Evolutionary conservation across 30 jellyfish, hydroid and myxozoan genomes (phyloP), one percentile per base, ranked within the genome.

Genomic region (Hydractinia symbiolongicarpus): DNA sequence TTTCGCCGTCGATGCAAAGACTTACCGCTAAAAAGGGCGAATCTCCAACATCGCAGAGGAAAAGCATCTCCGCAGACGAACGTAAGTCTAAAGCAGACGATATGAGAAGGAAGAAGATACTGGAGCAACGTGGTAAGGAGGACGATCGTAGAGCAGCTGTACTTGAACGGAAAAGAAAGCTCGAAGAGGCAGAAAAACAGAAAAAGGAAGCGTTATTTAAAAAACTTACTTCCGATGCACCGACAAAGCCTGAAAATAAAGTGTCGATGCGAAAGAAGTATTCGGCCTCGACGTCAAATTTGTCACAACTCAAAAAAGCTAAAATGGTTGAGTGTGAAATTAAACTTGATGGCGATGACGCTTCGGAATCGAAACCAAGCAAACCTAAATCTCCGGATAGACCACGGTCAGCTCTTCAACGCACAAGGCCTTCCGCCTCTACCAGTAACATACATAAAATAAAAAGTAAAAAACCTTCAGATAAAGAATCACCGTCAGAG

Each of bases 121-220:
- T 6, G 15, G 85, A 77, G 15, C 73, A 64, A 5, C 72, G 79
- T 5, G 67, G 21, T 19, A 62, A 79, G 53, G 87, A 79, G 50
- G 87, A 79, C 30, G 87, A 79, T 5, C 52, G 66, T 9, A 62
- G 87, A 30, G 87, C 87, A 15, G 87, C 87, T 5, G 87, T 79
- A 16, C 55, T 79, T 30, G 72, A 79, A 79, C 20, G 87, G 54
- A 79, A 79, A 79, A 79, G 53, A 83, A 79, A 66, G 67, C 55
- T 79, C n/a, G 87, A 79, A 21, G 87, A 79, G 21, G 87, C 15
- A 9, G 81, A 79, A 30, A 62, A 44, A 13, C 61, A 66, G 53
- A 60, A 68, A 53, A 79, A 79, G 64, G 87, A 79, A 79, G 87
- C 87, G 21, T 44, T 79, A 13, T 60, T 53, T 53, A 79, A 79